Base-by-base conservation (phyloP, 1,140 invertebrate species). In the Saccostrea echinata region DNA sequence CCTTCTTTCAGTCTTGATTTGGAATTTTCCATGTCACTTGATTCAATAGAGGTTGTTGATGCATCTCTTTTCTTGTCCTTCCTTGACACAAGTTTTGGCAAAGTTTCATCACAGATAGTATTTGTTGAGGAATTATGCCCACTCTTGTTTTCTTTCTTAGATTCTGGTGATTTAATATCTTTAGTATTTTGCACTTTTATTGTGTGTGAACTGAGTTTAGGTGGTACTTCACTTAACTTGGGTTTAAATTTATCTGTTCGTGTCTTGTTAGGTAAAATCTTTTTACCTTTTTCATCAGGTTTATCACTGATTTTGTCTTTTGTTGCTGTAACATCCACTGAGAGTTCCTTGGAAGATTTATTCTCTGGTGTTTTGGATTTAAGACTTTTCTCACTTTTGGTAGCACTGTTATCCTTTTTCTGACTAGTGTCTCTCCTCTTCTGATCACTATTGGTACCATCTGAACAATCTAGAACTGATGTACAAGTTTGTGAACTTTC, bases 11-110 rank as follows among this genome's bases (percentile, higher is more conserved):
- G 55, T 61, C 33, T 76, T 3, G 68, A 27, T 76, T 16, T 33
- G 16, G 68, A 76, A 27, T 2, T 76, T 33, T 76, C 68, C 27
- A 6, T 30, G 11, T 76, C 68, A 76, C 24, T 30, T 27, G 68
- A 76, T 13, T 76, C 68, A 12, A 76, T 30, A 16, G 68, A 76
- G 9, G 68, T 76, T 76, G 68, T 35, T 33, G 68, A 76, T 76
- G 27, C 3, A 18, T 76, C 68, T 35, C 13, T 24, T 76, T 21
- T 64, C 24, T 76, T 76, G 27, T 76, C 68, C 27, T 76, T 76
- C 16, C 68, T 76, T 16, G 27, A 76, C 68, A 33, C 27, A 1
- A 76, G 27, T 27, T 30, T 76, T 11, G 68, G 68, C 27, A 76
- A 30, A 33, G 68, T 76, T 30, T 76, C 68, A 76, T 76, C 68